A percentile compares a stretch with the other conserved stretches of the same genome.
Conservation (phyloP, 2,888 invertebrate genomes). For the Branchellion lobata region DNA sequence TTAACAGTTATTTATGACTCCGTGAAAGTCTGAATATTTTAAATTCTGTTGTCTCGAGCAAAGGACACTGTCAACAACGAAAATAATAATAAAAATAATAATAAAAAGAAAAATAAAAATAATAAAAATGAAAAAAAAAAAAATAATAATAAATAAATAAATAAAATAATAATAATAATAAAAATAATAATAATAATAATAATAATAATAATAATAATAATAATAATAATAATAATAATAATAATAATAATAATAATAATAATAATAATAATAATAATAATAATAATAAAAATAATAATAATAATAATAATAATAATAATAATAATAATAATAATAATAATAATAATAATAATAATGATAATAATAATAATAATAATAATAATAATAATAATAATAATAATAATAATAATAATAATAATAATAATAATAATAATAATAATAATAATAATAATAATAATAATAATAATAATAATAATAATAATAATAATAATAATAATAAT, state of each 20-base stretch:
- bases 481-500: constrained; percentile 26
- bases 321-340: constrained; percentile 40
- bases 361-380: constrained; percentile 33
- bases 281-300: constrained; percentile 28
- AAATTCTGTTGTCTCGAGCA: background rate
- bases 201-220: constrained; percentile 20
- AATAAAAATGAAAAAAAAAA: too few species aligned
- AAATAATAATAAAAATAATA: background rate
- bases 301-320: constrained; percentile 40
- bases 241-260: constrained; percentile 35
- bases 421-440: constrained; percentile 36
- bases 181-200: constrained; percentile 19
- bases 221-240: constrained; percentile 34
- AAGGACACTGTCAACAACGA: background rate
- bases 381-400: constrained; percentile 32
- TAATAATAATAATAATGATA: constrained; percentile 27
- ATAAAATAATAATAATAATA: too few species aligned
- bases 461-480: constrained; percentile 33
- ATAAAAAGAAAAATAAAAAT: background rate
- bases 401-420: constrained; percentile 36
- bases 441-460: constrained; percentile 37
- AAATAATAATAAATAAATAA: too few species aligned
- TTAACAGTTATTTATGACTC: too few species aligned
- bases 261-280: constrained; percentile 9
- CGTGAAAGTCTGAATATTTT: too few species aligned